These are phyloP conservation scores for Hydrochoerus hydrochaeris DNA, from an alignment of 2,113 vertebrate species.

Conservation along the genomic window DNA sequence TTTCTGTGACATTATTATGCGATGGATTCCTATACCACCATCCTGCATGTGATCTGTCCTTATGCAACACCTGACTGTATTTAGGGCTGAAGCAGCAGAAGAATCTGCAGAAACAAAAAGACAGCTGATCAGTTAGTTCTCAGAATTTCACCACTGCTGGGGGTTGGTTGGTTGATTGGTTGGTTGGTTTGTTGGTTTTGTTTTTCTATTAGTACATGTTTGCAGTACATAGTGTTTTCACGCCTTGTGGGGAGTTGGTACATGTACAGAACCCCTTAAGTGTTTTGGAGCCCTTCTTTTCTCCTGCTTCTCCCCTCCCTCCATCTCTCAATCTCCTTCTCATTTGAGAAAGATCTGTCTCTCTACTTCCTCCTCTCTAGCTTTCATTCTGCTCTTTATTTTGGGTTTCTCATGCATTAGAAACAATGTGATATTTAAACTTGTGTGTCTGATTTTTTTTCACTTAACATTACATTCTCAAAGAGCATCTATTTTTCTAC, in stretches of 20 bases:
- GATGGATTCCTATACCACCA: not conserved
- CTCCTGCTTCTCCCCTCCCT: not conserved
- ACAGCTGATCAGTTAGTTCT: not conserved
- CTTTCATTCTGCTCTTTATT: too few relatives aligned
- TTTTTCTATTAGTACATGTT: too few relatives aligned
- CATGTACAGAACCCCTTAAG: too few relatives aligned
- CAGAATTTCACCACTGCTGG: not conserved
- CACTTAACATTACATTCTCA: too few relatives aligned
- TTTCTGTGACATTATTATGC: not conserved
- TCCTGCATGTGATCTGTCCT: not conserved
- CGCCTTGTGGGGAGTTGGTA: too few relatives aligned
- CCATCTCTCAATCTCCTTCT: not conserved
- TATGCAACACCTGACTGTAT: not conserved
- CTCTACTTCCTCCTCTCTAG: too few relatives aligned
- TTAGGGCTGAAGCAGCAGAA: not conserved
- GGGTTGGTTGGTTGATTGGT: not conserved
- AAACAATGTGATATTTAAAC: too few relatives aligned
- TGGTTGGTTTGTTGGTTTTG: not conserved
- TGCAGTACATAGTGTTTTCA: too few relatives aligned
- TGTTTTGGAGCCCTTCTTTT: not conserved
- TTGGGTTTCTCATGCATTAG: too few relatives aligned
- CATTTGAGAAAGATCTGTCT: too few relatives aligned
- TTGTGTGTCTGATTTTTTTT: too few relatives aligned
- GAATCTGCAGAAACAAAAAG: not conserved
- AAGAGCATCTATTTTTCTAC: too few relatives aligned